These are phyloP conservation scores for Lagopus muta DNA, from an alignment of 2,113 vertebrate species.

Conservation along the genomic window DNA sequence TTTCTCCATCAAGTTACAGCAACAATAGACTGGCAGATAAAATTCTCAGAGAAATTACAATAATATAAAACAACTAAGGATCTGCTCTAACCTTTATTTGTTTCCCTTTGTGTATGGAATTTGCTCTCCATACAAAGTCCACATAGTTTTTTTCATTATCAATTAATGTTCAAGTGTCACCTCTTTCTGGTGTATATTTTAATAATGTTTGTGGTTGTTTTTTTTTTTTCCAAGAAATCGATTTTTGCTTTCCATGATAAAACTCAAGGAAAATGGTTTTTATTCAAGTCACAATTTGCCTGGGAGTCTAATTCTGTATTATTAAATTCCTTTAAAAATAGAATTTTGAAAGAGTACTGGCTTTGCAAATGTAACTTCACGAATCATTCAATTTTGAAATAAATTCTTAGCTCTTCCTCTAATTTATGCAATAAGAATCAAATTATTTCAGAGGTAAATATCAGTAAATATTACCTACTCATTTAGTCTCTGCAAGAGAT, in stretches of 20 bases:
- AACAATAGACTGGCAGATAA: not conserved
- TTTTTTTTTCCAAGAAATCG: not conserved
- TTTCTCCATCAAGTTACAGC: not conserved
- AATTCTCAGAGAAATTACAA: not conserved
- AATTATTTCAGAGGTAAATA: not conserved
- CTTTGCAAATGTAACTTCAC: not conserved
- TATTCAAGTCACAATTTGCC: not conserved
- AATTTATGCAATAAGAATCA: not conserved
- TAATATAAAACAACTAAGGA: not conserved
- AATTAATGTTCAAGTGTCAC: not conserved
- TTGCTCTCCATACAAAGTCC: not conserved
- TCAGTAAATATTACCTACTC: not conserved
- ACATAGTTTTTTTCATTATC: not conserved
- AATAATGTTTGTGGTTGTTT: not conserved
- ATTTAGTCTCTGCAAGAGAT: not conserved
- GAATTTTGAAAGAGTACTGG: not conserved
- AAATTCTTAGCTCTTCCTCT: not conserved
- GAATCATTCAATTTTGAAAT: not conserved
- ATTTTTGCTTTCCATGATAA: not conserved
- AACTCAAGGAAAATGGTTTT: not conserved
- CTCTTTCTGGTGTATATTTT: not conserved
- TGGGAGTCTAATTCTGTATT: not conserved
- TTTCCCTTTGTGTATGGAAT: not conserved
- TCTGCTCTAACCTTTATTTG: not conserved
- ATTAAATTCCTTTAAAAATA: not conserved